phyloP scores from a whole-genome alignment of 2,113 vertebrate genomes.

The Apus apus region DNA sequence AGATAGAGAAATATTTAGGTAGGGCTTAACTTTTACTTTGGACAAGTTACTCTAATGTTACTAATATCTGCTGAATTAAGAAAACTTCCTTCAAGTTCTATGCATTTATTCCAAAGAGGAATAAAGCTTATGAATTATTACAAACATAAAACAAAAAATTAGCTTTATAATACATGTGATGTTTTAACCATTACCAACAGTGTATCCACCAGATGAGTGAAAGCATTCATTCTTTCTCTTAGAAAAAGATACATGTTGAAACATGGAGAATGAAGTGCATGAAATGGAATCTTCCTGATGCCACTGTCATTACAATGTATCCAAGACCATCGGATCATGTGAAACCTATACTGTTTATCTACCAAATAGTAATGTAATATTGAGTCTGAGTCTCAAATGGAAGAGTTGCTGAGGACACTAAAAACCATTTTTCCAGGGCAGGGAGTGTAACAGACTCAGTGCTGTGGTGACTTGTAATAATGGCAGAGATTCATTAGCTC shows the following conservation, averaged over 20 bases:
- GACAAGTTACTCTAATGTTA: not conserved
- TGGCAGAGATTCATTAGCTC: constrained; percentile 21
- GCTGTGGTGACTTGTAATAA: not conserved
- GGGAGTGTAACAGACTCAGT: not conserved
- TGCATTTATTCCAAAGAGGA: not conserved
- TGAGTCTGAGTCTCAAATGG: not conserved
- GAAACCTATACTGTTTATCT: not conserved
- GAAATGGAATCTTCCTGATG: not conserved
- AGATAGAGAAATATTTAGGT: not conserved
- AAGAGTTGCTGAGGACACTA: not conserved
- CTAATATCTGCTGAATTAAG: not conserved
- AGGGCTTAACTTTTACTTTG: not conserved
- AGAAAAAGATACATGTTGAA: not conserved
- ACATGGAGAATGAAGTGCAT: not conserved
- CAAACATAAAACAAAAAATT: not conserved
- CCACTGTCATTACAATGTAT: not conserved
- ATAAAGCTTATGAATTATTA: not conserved
- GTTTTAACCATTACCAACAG: not conserved
- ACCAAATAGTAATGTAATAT: not conserved
- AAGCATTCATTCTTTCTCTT: not conserved
- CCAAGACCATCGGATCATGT: not conserved
- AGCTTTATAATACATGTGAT: not conserved
- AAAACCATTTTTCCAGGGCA: not conserved
- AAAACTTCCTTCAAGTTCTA: not conserved
- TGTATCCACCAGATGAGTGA: not conserved